phyloP scores from a whole-genome alignment of 2,797 vertebrate genomes.

The Trachops cirrhosus region DNA sequence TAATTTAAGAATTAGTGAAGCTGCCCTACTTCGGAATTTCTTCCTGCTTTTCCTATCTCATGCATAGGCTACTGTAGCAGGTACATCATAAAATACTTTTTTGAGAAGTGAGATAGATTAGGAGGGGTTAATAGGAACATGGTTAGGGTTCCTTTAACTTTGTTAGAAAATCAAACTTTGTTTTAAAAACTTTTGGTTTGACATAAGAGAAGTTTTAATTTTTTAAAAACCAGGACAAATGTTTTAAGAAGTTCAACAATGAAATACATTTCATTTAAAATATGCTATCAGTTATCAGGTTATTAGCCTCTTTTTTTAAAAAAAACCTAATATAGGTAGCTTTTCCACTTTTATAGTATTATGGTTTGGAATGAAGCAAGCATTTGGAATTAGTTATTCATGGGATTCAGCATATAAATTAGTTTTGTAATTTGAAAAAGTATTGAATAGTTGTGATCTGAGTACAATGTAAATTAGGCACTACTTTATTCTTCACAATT shows the following conservation, averaged over 20 bases:
- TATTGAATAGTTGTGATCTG: not conserved
- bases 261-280: constrained; percentile 36
- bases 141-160: not conserved
- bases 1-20: constrained; percentile 21
- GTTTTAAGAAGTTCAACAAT: not conserved
- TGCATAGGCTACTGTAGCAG: not conserved
- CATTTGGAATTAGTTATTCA: not conserved
- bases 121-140: not conserved
- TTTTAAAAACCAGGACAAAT: not conserved
- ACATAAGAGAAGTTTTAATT: not conserved
- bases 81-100: constrained; percentile 16
- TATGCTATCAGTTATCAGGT: not conserved
- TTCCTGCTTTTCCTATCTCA: not conserved
- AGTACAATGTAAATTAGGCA: constrained; percentile 14
- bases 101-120: not conserved
- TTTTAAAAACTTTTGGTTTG: not conserved
- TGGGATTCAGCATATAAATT: constrained; percentile 17
- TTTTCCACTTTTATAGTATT: not conserved
- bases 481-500: constrained; percentile 9
- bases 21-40: not conserved
- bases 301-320: not conserved
- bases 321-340: not conserved
- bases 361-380: not conserved
- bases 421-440: constrained; percentile 41
- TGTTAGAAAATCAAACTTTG: not conserved